Evolutionary conservation across 1,140 invertebrate genomes (phyloP), one percentile per base, ranked within the genome.

Genomic region (Drosophila saltans): DNA sequence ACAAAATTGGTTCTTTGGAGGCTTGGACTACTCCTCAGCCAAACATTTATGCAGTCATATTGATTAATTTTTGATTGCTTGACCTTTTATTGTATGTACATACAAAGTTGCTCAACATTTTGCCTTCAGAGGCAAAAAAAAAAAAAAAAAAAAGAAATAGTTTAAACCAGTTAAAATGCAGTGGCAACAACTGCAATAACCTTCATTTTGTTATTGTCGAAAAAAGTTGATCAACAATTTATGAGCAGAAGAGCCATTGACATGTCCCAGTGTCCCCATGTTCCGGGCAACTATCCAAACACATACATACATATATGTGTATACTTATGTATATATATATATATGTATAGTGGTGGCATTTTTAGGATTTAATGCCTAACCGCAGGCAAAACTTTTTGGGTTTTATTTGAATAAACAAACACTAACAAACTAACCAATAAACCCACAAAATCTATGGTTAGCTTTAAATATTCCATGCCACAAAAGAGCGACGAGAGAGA

Each of bases 61-160:
- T 89, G 80, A 88, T 88, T 89, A 77, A 65, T 74, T 80, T 88
- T 72, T 83, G 80, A 88, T 89, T 88, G 83, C 63, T 72, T 88
- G 80, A 83, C 83, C 79, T 79, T 71, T 77, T 72, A 5, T 36
- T 36, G 6, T 36, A 36, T 36, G 33, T 36, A 36, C 6, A 4
- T 30, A 30, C 28, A 36, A 1, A 36, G 33, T 36, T 36, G 33
- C 33, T 36, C 33, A 36, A 36, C 33, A 24, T 55, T 61, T 56
- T 64, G 55, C 80, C 82, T 88, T 86, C 78, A 76, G 68, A 75
- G 66, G 84, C 72, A 83, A 82, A 88, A 3, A 62, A 24, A 30
- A 9, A 5, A 16, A 65, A 82, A 86, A 8, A 62, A 24, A 9
- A 5, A 16, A 65, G 30, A 41, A 57, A 57, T 9, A 57, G 56